Conservation (phyloP, 2,888 invertebrate genomes). For the Caenorhabditis auriculariae region DNA sequence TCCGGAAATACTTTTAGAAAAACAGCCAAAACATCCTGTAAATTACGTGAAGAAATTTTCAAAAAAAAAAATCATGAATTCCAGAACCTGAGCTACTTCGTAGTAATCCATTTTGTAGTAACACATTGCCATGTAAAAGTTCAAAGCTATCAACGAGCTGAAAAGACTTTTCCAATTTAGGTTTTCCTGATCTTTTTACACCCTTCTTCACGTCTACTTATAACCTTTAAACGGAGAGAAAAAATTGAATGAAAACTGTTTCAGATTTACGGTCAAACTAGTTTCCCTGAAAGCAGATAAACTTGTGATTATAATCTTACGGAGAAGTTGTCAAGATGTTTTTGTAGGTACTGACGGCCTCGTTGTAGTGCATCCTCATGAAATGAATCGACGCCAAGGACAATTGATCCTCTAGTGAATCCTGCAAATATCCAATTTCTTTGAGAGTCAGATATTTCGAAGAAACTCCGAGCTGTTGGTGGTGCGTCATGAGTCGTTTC, state of each 20-base stretch:
- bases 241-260: background rate
- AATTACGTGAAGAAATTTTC: background rate
- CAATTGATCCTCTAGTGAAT: constrained; percentile 89
- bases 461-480: constrained; percentile 75
- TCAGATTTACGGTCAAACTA: background rate
- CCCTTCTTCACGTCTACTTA: no score
- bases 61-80: background rate
- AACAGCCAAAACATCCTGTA: constrained; percentile 69
- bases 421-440: constrained; percentile 66
- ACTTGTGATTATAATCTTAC: no score
- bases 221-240: background rate
- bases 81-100: constrained; percentile 89
- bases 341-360: constrained; percentile 97
- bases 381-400: constrained; percentile 94
- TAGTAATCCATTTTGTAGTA: constrained; percentile 98
- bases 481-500: constrained; percentile 78
- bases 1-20: constrained; percentile 88
- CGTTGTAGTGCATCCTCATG: constrained; percentile 91
- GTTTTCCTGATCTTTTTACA: no score
- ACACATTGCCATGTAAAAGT: constrained; percentile 94
- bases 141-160: constrained; percentile 86
- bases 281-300: background rate
- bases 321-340: constrained; percentile 85
- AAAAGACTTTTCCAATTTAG: background rate
- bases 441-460: background rate